These are phyloP conservation scores for Selenia dentaria DNA, from an alignment of 2,888 invertebrate species.

Conservation along the genomic window DNA sequence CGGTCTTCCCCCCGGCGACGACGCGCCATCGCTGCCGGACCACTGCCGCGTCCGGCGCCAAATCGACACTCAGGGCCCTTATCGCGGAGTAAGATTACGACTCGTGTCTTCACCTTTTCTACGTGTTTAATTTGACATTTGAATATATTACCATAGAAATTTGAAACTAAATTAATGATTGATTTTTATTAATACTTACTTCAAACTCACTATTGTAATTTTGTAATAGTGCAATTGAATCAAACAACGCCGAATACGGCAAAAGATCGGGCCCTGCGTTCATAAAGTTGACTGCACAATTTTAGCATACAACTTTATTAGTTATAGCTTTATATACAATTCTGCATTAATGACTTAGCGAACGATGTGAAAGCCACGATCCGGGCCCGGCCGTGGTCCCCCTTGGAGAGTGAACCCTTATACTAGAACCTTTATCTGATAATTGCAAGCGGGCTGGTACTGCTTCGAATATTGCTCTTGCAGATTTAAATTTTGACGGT, in stretches of 20 bases:
- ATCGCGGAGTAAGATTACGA: too few relatives aligned
- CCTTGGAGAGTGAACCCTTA: constrained; percentile 31
- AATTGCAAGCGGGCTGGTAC: constrained; percentile 75
- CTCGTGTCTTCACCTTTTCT: too few relatives aligned
- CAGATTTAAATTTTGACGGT: constrained; percentile 62
- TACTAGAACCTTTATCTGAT: constrained; percentile 38
- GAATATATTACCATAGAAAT: too few relatives aligned
- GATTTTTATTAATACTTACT: too few relatives aligned
- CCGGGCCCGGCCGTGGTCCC: constrained; percentile 19
- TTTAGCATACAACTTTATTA: constrained; percentile 12
- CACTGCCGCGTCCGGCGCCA: constrained; percentile 8
- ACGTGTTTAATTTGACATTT: too few relatives aligned
- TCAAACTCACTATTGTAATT: too few relatives aligned
- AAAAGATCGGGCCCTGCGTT: constrained; percentile 11
- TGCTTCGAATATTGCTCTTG: constrained; percentile 75
- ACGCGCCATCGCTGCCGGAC: constrained; percentile 32
- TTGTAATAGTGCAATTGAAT: neutral
- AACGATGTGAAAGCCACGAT: constrained; percentile 1
- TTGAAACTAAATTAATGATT: too few relatives aligned
- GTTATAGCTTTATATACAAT: constrained; percentile 16
- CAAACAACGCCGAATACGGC: neutral
- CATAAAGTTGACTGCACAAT: constrained; percentile 24
- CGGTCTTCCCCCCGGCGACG: constrained; percentile 42
- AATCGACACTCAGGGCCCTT: neutral
- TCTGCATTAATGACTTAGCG: constrained; percentile 11